Evolutionary conservation across 1,140 invertebrate species (phyloP).

Genomic region (Pachypeltis micranthus): DNA sequence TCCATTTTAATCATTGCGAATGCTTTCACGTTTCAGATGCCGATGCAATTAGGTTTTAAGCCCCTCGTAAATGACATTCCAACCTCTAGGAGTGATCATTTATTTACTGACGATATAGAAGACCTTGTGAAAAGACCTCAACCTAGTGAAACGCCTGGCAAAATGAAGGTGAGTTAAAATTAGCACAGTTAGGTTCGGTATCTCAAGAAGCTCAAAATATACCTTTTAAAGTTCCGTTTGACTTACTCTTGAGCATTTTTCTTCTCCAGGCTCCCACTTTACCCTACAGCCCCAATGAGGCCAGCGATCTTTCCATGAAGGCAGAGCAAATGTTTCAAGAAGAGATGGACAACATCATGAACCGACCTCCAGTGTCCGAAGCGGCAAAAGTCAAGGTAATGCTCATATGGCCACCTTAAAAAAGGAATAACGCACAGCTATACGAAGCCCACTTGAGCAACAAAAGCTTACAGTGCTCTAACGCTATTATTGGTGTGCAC

Average conservation of each 20-base stretch:
- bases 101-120: conserved; percentile 33
- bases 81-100: conserved; percentile 23
- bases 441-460: too few species aligned
- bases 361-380: conserved; percentile 25
- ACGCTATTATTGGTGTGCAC: too few species aligned
- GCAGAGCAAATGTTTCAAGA: conserved; percentile 27
- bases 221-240: too few species aligned
- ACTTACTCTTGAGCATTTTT: too few species aligned
- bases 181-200: background rate
- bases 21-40: conserved; percentile 7
- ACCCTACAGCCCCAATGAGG: conserved; percentile 8
- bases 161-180: conserved; percentile 22
- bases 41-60: conserved; percentile 23
- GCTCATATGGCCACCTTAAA: too few species aligned
- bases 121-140: conserved; percentile 29
- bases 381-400: conserved; percentile 26
- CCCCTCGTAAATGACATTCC: conserved; percentile 21
- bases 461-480: too few species aligned
- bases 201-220: too few species aligned
- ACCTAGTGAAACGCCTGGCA: conserved; percentile 17
- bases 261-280: background rate
- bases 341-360: conserved; percentile 30
- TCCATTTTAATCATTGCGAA: background rate
- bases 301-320: conserved; percentile 19
- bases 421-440: too few species aligned